Percentiles rank a stretch among this genome's conserved stretches.
Evolutionary conservation across 1,140 invertebrate genomes (phyloP).

Genomic region (Palaemon carinicauda): DNA sequence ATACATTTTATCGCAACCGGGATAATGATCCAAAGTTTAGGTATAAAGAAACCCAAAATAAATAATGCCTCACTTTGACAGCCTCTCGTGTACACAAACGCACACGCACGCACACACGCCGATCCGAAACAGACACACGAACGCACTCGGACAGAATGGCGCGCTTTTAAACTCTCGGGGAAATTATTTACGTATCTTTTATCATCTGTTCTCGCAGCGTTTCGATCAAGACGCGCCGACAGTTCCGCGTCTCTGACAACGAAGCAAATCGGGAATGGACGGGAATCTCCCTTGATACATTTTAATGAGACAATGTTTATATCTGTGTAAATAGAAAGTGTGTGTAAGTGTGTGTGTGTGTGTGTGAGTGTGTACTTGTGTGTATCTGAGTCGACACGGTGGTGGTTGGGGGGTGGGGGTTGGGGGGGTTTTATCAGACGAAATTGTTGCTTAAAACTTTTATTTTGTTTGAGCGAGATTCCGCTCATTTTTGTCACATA

Average conservation of each 20-base stretch:
- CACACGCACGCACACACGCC: neutral
- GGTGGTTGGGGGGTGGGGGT: neutral
- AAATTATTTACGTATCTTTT: neutral
- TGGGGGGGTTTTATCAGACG: neutral
- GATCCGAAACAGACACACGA: neutral
- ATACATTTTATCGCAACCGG: neutral
- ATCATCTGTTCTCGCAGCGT: neutral
- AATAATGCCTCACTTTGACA: neutral
- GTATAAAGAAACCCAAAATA: constrained; percentile 1
- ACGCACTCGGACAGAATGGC: neutral
- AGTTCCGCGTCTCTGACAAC: neutral
- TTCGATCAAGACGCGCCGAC: neutral
- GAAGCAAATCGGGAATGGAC: neutral
- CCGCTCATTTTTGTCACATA: neutral
- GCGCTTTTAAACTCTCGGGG: neutral
- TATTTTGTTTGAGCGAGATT: neutral
- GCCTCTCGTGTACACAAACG: neutral
- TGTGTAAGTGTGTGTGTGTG: neutral
- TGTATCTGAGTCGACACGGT: too few species aligned
- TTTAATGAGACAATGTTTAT: constrained; percentile 13
- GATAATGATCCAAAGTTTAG: constrained; percentile 12
- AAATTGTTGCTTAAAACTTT: constrained; percentile 10
- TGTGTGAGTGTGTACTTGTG: too few species aligned
- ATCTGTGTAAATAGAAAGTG: constrained; percentile 3
- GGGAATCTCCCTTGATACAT: neutral